Evolutionary conservation across 2,797 vertebrate species (phyloP).

Genomic region (Enteromius unitaeniatus): DNA sequence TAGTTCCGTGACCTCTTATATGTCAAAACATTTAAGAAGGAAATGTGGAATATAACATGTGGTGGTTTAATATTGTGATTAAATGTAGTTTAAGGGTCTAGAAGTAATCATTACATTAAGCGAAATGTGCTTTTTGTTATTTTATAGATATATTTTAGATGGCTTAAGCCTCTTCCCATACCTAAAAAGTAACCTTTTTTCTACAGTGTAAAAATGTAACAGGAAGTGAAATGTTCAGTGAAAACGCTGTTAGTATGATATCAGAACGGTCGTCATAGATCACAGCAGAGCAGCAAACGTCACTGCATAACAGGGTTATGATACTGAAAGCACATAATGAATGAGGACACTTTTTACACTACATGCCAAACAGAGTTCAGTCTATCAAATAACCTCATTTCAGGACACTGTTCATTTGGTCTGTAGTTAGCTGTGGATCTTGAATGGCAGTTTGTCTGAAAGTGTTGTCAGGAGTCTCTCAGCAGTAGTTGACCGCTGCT

Average conservation of each 20-base stretch:
- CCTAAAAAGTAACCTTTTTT: no score
- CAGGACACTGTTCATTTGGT: not conserved
- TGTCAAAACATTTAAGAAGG: not conserved
- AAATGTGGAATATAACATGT: not conserved
- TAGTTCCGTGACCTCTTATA: not conserved
- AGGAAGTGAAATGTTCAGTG: no score
- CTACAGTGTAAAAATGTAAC: no score
- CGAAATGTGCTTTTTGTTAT: no score
- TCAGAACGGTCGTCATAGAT: not conserved
- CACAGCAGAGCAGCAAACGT: not conserved
- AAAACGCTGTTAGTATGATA: not conserved
- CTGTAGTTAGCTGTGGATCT: not conserved
- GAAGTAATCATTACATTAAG: not conserved
- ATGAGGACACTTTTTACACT: not conserved
- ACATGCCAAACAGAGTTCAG: not conserved
- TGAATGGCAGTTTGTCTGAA: not conserved
- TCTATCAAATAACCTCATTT: no score
- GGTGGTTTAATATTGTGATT: not conserved
- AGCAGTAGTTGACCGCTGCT: constrained; percentile 29
- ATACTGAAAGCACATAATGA: not conserved
- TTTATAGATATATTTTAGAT: no score
- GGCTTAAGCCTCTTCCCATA: no score
- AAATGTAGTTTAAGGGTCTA: not conserved
- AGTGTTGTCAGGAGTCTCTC: not conserved
- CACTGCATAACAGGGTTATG: not conserved